phyloP scores from a whole-genome alignment of 53 echinoderm and acorn worm genomes.

The Echinometra lucunter region DNA sequence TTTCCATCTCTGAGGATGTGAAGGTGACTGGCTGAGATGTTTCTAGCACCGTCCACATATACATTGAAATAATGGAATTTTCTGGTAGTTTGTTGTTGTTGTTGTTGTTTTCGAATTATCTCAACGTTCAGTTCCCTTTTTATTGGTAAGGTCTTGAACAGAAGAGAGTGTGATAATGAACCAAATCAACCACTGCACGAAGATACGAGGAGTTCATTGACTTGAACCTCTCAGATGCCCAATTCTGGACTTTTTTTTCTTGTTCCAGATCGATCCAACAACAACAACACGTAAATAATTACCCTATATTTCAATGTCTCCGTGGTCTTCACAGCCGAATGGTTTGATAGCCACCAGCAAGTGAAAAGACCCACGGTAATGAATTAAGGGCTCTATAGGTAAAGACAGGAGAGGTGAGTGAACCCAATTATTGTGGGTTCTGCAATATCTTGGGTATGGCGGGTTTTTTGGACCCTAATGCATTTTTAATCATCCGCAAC shows the following conservation, averaged over 20 bases:
- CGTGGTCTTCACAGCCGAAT: neutral
- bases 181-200: too few species aligned
- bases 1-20: neutral
- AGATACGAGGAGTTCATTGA: neutral
- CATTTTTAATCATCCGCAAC: neutral
- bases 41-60: neutral
- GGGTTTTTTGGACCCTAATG: neutral
- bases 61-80: too few species aligned
- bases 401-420: neutral
- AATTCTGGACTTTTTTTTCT: neutral
- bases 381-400: conserved; percentile 16
- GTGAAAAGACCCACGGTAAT: neutral
- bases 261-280: neutral
- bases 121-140: too few species aligned
- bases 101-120: too few species aligned
- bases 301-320: conserved; percentile 11
- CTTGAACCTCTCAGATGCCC: neutral
- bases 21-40: conserved; percentile 2
- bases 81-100: too few species aligned
- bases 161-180: too few species aligned
- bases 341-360: neutral
- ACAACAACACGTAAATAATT: conserved; percentile 24
- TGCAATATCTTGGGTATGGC: neutral
- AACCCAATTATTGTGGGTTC: neutral
- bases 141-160: too few species aligned